Evolutionary conservation across 2,797 vertebrate species (phyloP).

Genomic region (Leuciscus waleckii): DNA sequence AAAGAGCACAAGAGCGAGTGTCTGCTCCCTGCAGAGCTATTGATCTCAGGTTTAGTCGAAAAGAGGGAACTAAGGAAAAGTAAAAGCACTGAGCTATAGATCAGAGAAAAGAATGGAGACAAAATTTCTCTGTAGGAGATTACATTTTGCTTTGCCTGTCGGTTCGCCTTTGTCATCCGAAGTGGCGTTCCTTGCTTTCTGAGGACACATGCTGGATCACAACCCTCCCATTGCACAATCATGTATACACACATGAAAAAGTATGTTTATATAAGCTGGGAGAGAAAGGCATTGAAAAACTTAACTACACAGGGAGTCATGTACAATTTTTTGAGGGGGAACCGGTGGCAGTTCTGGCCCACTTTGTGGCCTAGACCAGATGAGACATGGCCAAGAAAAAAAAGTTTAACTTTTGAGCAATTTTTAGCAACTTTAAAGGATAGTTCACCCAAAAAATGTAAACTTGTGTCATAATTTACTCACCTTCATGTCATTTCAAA

Average conservation of each 20-base stretch:
- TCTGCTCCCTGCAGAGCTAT: constrained; percentile 71
- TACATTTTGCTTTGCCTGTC: constrained; percentile 61
- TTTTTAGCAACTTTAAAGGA: background rate
- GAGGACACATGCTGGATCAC: constrained; percentile 10
- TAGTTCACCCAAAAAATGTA: background rate
- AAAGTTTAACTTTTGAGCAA: background rate
- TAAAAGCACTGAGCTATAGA: constrained; percentile 66
- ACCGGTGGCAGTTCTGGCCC: background rate
- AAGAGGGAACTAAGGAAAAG: constrained; percentile 64
- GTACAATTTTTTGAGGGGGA: background rate
- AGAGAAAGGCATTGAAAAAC: constrained; percentile 2
- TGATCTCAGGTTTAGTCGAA: constrained; percentile 72
- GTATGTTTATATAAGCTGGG: background rate
- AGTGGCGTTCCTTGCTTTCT: constrained; percentile 65
- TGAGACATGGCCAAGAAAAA: background rate
- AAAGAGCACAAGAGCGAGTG: constrained; percentile 55
- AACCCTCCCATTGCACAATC: constrained; percentile 30
- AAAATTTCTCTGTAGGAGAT: constrained; percentile 67
- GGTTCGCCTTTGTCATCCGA: constrained; percentile 57
- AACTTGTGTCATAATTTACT: background rate
- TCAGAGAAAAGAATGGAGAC: constrained; percentile 65
- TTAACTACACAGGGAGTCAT: background rate
- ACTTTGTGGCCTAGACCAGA: background rate
- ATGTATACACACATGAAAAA: constrained; percentile 21
- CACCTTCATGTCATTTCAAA: background rate